These are phyloP conservation scores for Lucifuga dentata DNA, from an alignment of 2,113 vertebrate genomes.

Conservation along the genomic window DNA sequence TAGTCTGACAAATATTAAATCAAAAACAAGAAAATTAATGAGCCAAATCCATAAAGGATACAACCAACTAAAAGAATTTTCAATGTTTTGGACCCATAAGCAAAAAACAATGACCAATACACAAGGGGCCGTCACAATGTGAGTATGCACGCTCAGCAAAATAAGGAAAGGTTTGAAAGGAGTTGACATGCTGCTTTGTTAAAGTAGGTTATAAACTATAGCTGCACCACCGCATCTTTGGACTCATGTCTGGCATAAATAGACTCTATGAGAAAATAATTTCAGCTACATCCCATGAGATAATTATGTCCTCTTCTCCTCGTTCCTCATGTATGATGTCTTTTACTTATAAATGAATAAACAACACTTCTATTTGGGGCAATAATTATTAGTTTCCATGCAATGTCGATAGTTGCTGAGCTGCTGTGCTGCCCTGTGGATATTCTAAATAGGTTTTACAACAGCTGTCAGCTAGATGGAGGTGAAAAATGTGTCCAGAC, in stretches of 20 bases:
- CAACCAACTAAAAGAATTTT: too few species aligned
- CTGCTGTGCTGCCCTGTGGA: conserved; percentile 53
- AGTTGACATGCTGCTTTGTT: conserved; percentile 2
- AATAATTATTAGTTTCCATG: conserved; percentile 67
- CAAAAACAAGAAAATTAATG: too few species aligned
- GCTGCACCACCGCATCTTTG: background rate
- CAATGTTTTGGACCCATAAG: too few species aligned
- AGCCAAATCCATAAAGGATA: too few species aligned
- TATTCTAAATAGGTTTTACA: conserved; percentile 73
- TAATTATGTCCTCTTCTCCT: conserved; percentile 33
- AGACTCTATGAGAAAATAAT: conserved; percentile 21
- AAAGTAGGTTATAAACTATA: conserved; percentile 50
- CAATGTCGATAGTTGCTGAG: conserved; percentile 44
- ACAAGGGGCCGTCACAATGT: too few species aligned
- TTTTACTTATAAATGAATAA: conserved; percentile 62
- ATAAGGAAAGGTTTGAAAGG: background rate
- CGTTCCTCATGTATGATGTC: conserved; percentile 52
- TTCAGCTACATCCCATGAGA: conserved; percentile 43
- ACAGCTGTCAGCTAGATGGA: conserved; percentile 56
- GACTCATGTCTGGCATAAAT: conserved; percentile 14
- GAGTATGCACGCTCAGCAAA: conserved; percentile 30
- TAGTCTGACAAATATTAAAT: too few species aligned
- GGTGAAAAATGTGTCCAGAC: conserved; percentile 77
- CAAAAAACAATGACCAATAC: too few species aligned
- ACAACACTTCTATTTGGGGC: conserved; percentile 59